These are phyloP conservation scores for Neosilurus hyrtlii DNA, from an alignment of 2,797 vertebrate species.

Conservation along the genomic window DNA sequence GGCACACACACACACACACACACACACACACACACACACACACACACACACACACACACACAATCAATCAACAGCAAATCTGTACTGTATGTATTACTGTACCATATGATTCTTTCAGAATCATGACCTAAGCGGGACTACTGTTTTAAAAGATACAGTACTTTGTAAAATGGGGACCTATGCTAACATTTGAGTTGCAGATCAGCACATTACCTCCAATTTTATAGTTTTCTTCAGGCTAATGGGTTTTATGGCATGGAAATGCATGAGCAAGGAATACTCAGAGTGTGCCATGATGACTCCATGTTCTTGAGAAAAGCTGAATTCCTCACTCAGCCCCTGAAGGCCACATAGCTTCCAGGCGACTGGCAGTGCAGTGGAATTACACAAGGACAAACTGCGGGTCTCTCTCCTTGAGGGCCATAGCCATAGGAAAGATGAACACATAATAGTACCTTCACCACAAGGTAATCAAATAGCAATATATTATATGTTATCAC, in stretches of 20 bases:
- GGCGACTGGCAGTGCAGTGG: slow-evolving; percentile 70
- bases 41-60: too few relatives aligned
- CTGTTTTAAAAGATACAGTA: background rate
- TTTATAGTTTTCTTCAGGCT: slow-evolving; percentile 76
- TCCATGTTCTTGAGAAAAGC: slow-evolving; percentile 70
- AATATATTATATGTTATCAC: background rate
- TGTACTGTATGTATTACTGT: background rate
- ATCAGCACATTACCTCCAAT: slow-evolving; percentile 77
- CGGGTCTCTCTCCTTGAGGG: slow-evolving; percentile 72
- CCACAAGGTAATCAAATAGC: background rate
- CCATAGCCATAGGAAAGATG: background rate
- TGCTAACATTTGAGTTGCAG: slow-evolving; percentile 9
- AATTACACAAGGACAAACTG: slow-evolving; percentile 72
- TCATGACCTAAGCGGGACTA: background rate
- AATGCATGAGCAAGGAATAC: slow-evolving; percentile 69
- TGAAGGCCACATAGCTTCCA: slow-evolving; percentile 84
- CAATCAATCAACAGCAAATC: background rate
- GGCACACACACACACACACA: slow-evolving; percentile 3
- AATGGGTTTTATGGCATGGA: slow-evolving; percentile 72
- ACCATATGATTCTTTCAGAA: background rate
- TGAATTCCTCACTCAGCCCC: slow-evolving; percentile 80
- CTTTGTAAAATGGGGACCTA: background rate
- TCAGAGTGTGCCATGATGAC: slow-evolving; percentile 66
- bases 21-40: slow-evolving; percentile 13
- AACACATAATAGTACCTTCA: slow-evolving; percentile 1